These are phyloP conservation scores for Xylota segnis DNA, from an alignment of 2,888 invertebrate genomes.

Conservation along the genomic window DNA sequence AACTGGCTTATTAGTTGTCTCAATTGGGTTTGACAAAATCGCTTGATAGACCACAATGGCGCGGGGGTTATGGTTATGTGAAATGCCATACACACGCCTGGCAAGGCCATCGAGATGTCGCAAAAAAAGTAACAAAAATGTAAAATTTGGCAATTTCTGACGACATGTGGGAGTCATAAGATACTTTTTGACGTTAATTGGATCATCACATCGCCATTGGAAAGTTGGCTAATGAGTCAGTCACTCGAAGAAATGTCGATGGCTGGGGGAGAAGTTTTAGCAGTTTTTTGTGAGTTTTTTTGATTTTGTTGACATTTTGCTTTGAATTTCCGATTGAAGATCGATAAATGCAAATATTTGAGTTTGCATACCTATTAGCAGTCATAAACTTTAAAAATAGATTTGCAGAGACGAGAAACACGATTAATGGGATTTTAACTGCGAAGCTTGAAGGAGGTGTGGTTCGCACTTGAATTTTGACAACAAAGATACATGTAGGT, in stretches of 20 bases:
- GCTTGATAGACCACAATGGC: not conserved
- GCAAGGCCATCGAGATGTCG: conserved; percentile 47
- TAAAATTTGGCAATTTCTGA: conserved; percentile 35
- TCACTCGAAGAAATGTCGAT: conserved; percentile 10
- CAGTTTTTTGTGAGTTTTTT: not conserved
- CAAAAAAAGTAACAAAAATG: conserved; percentile 1
- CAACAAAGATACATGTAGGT: too few species aligned
- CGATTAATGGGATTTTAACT: too few species aligned
- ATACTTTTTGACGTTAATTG: conserved; percentile 20
- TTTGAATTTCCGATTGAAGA: not conserved
- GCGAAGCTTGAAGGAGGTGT: too few species aligned
- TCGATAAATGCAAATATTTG: not conserved
- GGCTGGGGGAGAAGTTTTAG: not conserved
- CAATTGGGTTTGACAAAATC: conserved; percentile 10
- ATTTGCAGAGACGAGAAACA: too few species aligned
- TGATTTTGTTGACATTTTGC: not conserved
- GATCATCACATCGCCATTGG: conserved; percentile 17
- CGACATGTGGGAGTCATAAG: conserved; percentile 34
- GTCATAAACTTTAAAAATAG: not conserved
- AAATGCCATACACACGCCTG: conserved; percentile 15
- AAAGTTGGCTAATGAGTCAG: conserved; percentile 30
- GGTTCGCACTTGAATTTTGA: too few species aligned
- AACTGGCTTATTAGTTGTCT: conserved; percentile 31
- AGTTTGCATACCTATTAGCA: not conserved
- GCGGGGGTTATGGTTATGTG: not conserved